A percentile compares a stretch with the other conserved stretches of the same genome.
Evolutionary conservation across 2,113 vertebrate species (phyloP).

Genomic region (Rhodinocichla rosea): DNA sequence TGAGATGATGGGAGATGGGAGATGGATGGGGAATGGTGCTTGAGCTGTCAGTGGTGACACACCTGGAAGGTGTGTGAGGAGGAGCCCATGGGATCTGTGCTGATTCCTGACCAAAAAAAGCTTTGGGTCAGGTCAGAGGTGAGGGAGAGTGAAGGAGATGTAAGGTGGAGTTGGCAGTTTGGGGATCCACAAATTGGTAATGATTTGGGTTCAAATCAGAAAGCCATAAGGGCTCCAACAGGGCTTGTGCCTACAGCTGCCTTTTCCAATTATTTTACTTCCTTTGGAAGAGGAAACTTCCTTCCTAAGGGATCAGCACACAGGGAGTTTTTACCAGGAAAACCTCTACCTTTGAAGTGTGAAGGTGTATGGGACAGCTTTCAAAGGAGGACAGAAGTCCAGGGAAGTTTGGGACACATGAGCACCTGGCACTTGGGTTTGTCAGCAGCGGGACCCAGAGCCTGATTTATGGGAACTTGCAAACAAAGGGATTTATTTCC

Average conservation of each 20-base stretch:
- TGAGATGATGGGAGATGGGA: too few species aligned
- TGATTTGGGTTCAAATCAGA: background rate
- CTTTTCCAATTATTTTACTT: background rate
- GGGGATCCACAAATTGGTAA: background rate
- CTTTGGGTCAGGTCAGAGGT: background rate
- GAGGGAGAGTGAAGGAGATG: background rate
- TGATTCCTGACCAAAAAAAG: background rate
- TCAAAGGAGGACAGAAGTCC: background rate
- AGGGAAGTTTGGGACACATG: background rate
- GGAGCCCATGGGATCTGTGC: rapidly evolving
- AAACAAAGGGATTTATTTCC: background rate
- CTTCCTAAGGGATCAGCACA: background rate
- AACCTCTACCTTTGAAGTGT: background rate
- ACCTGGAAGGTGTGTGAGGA: rapidly evolving
- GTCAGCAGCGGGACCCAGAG: background rate
- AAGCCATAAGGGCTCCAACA: background rate
- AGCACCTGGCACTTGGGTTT: background rate
- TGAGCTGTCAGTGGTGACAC: rapidly evolving
- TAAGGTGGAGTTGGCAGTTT: rapidly evolving
- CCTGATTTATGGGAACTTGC: background rate
- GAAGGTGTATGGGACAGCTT: background rate
- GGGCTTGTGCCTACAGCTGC: rapidly evolving
- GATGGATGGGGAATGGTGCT: rapidly evolving
- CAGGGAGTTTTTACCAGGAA: background rate
- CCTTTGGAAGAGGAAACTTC: background rate